Conservation (phyloP, 2,113 vertebrate genomes). For the Pholis gunnellus region DNA sequence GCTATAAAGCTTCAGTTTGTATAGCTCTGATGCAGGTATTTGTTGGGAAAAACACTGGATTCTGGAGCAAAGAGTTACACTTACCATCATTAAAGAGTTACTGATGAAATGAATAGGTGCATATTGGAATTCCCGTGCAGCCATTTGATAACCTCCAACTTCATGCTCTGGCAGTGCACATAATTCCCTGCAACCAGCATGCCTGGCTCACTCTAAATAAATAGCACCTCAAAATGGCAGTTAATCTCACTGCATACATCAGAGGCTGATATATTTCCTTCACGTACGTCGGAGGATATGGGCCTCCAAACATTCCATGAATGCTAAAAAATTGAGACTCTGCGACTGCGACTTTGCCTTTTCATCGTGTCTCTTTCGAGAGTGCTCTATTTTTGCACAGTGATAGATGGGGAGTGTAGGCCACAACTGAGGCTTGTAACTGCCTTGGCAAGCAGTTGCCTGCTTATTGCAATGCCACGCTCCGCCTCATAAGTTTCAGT, state of each 20-base stretch:
- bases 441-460: constrained; percentile 73
- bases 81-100: constrained; percentile 58
- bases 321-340: constrained; percentile 60
- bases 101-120: constrained; percentile 66
- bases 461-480: constrained; percentile 73
- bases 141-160: constrained; percentile 77
- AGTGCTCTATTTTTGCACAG: constrained; percentile 61
- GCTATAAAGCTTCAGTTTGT: constrained; percentile 41
- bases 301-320: constrained; percentile 44
- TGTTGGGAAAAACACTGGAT: constrained; percentile 42
- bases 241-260: constrained; percentile 72
- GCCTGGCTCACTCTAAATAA: constrained; percentile 74
- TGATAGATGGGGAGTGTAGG: constrained; percentile 68
- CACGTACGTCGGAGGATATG: constrained; percentile 47
- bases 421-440: constrained; percentile 73
- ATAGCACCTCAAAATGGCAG: constrained; percentile 71
- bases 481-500: constrained; percentile 80
- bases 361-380: constrained; percentile 58
- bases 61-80: constrained; percentile 39
- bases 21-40: constrained; percentile 31
- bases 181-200: constrained; percentile 73
- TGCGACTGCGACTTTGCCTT: constrained; percentile 57
- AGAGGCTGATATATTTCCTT: constrained; percentile 58
- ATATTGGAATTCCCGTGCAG: constrained; percentile 66
- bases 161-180: constrained; percentile 83